Conservation (phyloP, 2,113 vertebrate genomes). For the Ptilonorhynchus violaceus region DNA sequence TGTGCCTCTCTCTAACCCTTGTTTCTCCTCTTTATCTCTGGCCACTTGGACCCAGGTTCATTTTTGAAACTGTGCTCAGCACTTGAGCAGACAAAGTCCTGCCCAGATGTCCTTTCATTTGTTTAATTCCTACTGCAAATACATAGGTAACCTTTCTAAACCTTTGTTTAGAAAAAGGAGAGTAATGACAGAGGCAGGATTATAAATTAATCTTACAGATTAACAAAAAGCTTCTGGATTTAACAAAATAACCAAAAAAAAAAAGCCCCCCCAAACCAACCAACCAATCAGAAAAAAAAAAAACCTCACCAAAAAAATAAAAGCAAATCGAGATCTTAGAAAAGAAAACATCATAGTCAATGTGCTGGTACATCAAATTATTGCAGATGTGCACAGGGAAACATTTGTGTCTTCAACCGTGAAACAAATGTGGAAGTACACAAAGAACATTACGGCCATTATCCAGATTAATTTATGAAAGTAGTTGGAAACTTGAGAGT, state of each 20-base stretch:
- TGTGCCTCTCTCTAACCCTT: background rate
- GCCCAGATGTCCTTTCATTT: background rate
- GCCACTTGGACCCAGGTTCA: background rate
- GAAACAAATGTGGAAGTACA: background rate
- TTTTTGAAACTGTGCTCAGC: background rate
- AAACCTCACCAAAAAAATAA: background rate
- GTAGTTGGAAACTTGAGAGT: background rate
- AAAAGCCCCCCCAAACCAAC: background rate
- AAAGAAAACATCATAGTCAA: background rate
- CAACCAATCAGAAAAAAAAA: background rate
- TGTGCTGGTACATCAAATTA: background rate
- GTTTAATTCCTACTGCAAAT: background rate
- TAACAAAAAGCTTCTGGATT: background rate
- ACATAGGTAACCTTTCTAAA: background rate
- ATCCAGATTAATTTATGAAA: slow-evolving; percentile 16
- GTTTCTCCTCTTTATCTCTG: background rate
- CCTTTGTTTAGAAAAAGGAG: background rate
- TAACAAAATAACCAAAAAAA: background rate
- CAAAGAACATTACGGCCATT: background rate
- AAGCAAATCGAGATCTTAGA: background rate
- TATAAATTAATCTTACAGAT: slow-evolving; percentile 4
- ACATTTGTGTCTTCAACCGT: background rate
- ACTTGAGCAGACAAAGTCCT: background rate
- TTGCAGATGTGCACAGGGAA: background rate
- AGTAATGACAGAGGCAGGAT: background rate